phyloP scores from a whole-genome alignment of 2,113 vertebrate genomes.

The Prionailurus bengalensis region DNA sequence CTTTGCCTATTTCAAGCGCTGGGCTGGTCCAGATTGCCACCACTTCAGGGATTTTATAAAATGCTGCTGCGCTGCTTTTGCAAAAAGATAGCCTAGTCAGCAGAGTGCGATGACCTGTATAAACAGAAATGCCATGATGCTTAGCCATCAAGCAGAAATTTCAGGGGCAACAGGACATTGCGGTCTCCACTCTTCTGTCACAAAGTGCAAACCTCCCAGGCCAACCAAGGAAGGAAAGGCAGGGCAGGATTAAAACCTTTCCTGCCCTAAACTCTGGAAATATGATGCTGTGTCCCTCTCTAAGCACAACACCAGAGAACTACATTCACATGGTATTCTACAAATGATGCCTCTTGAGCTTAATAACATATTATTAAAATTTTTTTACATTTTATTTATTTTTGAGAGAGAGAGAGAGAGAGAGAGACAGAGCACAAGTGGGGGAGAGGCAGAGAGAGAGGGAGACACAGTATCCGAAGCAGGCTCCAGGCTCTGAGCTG shows the following conservation, averaged over 20 bases:
- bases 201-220: not conserved
- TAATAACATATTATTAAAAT: not conserved
- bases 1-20: not conserved
- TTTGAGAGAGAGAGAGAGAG: no score
- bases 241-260: not conserved
- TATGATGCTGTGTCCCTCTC: not conserved
- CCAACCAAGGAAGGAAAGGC: not conserved
- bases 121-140: not conserved
- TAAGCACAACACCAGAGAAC: not conserved
- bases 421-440: no score
- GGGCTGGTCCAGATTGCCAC: not conserved
- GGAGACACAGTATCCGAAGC: no score
- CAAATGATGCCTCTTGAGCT: not conserved
- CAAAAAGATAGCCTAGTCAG: slow-evolving; percentile 63
- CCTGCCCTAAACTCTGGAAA: not conserved
- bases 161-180: not conserved
- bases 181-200: not conserved
- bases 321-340: not conserved
- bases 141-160: slow-evolving; percentile 46
- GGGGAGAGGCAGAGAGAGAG: no score
- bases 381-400: no score
- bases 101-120: slow-evolving; percentile 53
- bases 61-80: slow-evolving; percentile 29
- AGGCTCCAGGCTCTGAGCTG: no score
- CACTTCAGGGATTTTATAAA: slow-evolving; percentile 69